Evolutionary conservation across 1,140 invertebrate species (phyloP), one percentile per base, ranked within the genome.

Genomic region (Aphelinus certus): DNA sequence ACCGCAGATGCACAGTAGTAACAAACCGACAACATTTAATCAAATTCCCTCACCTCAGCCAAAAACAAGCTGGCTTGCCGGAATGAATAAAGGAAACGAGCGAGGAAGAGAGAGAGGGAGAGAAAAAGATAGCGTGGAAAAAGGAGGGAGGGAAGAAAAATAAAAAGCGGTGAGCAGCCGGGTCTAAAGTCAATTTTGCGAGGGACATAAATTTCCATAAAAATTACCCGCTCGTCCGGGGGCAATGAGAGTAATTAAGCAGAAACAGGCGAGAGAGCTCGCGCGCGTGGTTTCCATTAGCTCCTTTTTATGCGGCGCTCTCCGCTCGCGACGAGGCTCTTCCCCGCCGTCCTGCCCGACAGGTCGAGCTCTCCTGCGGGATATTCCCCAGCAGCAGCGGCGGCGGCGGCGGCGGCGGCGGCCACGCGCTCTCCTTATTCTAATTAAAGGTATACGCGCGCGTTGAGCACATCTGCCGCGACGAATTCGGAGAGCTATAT

Each of bases 201-300:
- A 26, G 56, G 9, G 56, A 4, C 3, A n/a, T 57, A 10, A 57
- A 57, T 57, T 57, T 57, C 56, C 56, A 57, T 57, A 10, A 57
- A 57, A 57, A 57, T 57, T 57, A 57, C 10, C 10, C 26, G 56
- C 10, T 57, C 10, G 56, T 26, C 56, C 56, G 10, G 26, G 26
- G 56, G 56, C 56, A 57, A 57, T 57, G 10, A 57, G 56, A 57
- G 56, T 57, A 57, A 57, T 57, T 57, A 57, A 57, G 56, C 10
- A 57, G 56, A 57, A 57, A 57, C 56, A 57, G 10, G 10, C 10
- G 56, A 3, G 10, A 26, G 5, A 7, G 10, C 56, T 57, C 3
- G 7, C 56, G 26, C 4, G 26, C 26, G 26, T 26, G 26, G 26
- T 26, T 26, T 26, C 26, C 26, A 26, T 26, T 26, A 57, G 10